Base-by-base conservation (phyloP, 2,888 invertebrate genomes). In the Hermaeophaga mercurialis region DNA sequence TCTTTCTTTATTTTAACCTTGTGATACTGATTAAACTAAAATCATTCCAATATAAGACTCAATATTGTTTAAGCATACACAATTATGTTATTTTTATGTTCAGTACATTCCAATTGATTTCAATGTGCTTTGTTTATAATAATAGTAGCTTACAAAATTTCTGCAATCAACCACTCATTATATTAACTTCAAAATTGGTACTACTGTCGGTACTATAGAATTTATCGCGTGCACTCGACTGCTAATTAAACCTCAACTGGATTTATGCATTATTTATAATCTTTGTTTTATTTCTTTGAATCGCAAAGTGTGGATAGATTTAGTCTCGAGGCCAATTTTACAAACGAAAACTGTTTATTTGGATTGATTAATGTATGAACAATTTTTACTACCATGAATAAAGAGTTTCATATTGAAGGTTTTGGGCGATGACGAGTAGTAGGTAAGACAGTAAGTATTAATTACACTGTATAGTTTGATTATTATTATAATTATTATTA, bases 261-360 rank as follows among this genome's bases (percentile, higher is more conserved):
- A 41, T 50, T 41, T 43, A 50, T 50, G 33, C 41, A 50, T 43
- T 28, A 49, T 49, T 49, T 22, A 49, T 49, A 47, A 41, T 31
- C 43, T 43, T 43, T 43, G 43, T 43, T 43, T 43, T 43, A 43
- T 43, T 43, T 43, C 9, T 43, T 43, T 17, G 9, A 17, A 15
- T 15, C 17, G 9, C 8, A 36, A 22, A 36, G 36, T 36, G 36
- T 36, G 36, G 15, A 36, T 36, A 11, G 36, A 36, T 15, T 9
- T 3, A 3, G 8, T 36, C 36, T 17, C 5, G 17, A 17, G 17
- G 36, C 7, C 3, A 17, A 14, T n/a, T n/a, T n/a, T n/a, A n/a
- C n/a, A n/a, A n/a, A n/a, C n/a, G n/a, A n/a, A n/a, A n/a, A n/a
- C n/a, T n/a, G n/a, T n/a, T n/a, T n/a, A n/a, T n/a, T n/a, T n/a